Evolutionary conservation across 2,888 invertebrate species (phyloP).

Genomic region (Ornithoptera priamus): DNA sequence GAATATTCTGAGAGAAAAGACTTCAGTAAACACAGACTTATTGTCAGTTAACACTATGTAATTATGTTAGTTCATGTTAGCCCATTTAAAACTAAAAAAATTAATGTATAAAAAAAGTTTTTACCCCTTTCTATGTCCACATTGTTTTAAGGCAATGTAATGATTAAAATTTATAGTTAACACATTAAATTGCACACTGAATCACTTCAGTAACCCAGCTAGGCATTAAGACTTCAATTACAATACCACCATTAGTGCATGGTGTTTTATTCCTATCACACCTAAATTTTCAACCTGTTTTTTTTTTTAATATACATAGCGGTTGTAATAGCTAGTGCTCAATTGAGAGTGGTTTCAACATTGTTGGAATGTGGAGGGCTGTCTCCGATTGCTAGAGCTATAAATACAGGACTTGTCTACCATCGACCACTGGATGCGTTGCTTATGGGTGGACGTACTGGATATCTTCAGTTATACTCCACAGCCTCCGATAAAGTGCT

Average conservation of each 20-base stretch:
- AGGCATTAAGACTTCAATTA: too few relatives aligned
- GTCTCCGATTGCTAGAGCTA: slow-evolving; percentile 54
- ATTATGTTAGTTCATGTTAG: too few relatives aligned
- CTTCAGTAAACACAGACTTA: too few relatives aligned
- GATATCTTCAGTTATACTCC: slow-evolving; percentile 70
- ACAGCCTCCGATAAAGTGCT: slow-evolving; percentile 67
- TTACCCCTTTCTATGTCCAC: too few relatives aligned
- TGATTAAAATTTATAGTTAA: too few relatives aligned
- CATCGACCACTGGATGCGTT: slow-evolving; percentile 54
- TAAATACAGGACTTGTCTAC: slow-evolving; percentile 57
- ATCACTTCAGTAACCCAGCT: too few relatives aligned
- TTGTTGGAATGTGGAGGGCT: slow-evolving; percentile 72
- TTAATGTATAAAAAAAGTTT: too few relatives aligned
- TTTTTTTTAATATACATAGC: slow-evolving; percentile 46
- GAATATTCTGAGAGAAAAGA: too few relatives aligned
- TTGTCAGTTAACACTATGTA: too few relatives aligned
- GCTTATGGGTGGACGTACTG: slow-evolving; percentile 65
- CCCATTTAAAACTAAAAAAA: too few relatives aligned
- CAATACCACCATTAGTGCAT: not conserved
- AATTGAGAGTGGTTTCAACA: slow-evolving; percentile 60
- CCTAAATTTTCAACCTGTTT: not conserved
- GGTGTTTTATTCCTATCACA: not conserved
- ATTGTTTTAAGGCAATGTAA: too few relatives aligned
- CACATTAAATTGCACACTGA: too few relatives aligned
- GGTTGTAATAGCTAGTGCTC: slow-evolving; percentile 64